Base-by-base conservation (phyloP, 2,888 invertebrate species). In the Aplocera efformata region DNA sequence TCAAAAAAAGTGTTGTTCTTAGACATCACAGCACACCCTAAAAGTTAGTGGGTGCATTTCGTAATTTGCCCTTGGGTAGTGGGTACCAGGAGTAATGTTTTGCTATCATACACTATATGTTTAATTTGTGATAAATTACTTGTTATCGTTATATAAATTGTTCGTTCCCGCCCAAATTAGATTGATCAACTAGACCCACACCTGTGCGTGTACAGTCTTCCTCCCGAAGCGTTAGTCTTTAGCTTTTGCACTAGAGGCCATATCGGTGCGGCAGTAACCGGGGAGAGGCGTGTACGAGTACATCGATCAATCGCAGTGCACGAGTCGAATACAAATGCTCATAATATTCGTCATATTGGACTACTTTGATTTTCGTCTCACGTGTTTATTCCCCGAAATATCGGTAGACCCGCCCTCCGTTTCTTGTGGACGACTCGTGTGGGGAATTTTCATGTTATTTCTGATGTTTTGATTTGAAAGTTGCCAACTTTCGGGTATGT, bases 251-350 rank as follows among this genome's bases (percentile, higher is more conserved):
- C 39, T 33, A 47, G 40, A 22, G 36, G 27, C 31, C 6, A 41
- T 17, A 25, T 41, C 42, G 17, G 29, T 9, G 29, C 42, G 38
- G 32, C 30, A 39, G 24, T 25, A n/a, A 29, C 38, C 10, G 8
- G 2, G 20, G 23, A 32, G 22, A 29, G 31, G 33, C 31, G 21
- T 27, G 38, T 39, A 32, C 39, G 25, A 22, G 28, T 42, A 34
- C 41, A 46, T 48, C 48, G 43, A 52, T 54, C 52, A 50, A 27
- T 25, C 34, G 33, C 25, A 28, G 21, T 50, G 50, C 48, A 52
- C 42, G 46, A 46, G 38, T 29, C 34, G 46, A 50, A 55, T 48
- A 48, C 45, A 42, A 40, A 48, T 46, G 32, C 36, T 33, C 9
- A 28, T 31, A 34, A 46, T 43, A 46, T 43, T 30, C 34, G 40